Evolutionary conservation across 2,113 vertebrate genomes (phyloP).

Genomic region (Nothoprocta pentlandii): DNA sequence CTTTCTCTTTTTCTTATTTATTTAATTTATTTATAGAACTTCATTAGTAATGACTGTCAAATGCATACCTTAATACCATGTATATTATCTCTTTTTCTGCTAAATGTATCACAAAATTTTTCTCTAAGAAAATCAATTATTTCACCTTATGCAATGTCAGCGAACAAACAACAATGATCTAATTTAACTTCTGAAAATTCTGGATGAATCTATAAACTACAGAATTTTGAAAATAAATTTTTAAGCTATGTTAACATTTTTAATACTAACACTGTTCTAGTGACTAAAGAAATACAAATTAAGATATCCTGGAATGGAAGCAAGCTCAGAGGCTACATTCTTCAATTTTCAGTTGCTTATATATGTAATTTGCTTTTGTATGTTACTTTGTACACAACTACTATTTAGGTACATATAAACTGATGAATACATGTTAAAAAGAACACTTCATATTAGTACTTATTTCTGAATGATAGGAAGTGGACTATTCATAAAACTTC

Average conservation of each 20-base stretch:
- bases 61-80: not conserved
- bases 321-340: not conserved
- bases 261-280: not conserved
- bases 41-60: slow-evolving; percentile 15
- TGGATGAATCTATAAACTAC: not conserved
- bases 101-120: not conserved
- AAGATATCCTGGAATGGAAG: not conserved
- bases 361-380: not conserved
- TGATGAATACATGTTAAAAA: not conserved
- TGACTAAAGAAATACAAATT: not conserved
- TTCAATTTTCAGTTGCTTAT: not conserved
- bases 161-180: not conserved
- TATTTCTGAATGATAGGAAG: not conserved
- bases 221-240: not conserved
- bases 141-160: not conserved
- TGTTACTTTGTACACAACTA: not conserved
- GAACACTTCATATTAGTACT: not conserved
- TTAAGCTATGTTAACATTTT: not conserved
- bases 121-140: not conserved
- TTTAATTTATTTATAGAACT: slow-evolving; percentile 24
- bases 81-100: not conserved
- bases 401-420: not conserved
- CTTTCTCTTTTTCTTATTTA: not conserved
- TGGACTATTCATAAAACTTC: not conserved
- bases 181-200: not conserved